Conservation (phyloP, 2,888 invertebrate genomes). For the Lottia scabra region DNA sequence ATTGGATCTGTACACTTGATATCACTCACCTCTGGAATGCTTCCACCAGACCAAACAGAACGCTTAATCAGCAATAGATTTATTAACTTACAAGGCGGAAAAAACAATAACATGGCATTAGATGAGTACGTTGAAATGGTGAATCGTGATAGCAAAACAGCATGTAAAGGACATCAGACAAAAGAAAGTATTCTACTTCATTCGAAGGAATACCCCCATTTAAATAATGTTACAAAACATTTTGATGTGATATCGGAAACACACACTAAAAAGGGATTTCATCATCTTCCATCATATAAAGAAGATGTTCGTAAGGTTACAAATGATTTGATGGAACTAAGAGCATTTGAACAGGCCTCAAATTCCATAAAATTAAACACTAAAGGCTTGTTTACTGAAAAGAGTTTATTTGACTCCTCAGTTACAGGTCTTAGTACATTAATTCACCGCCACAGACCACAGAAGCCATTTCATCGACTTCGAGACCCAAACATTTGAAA, state of each 20-base stretch:
- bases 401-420: slow-evolving; percentile 14
- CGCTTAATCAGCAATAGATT: slow-evolving; percentile 22
- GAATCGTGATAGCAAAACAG: slow-evolving; percentile 25
- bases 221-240: slow-evolving; percentile 21
- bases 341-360: neutral
- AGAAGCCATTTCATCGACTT: slow-evolving; percentile 8
- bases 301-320: no score
- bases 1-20: no score
- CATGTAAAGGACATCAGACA: slow-evolving; percentile 21
- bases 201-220: slow-evolving; percentile 24
- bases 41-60: slow-evolving; percentile 12
- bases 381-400: slow-evolving; percentile 5
- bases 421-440: slow-evolving; percentile 11
- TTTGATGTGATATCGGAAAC: slow-evolving; percentile 20
- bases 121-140: no score
- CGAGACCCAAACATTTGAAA: slow-evolving; percentile 8
- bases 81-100: slow-evolving; percentile 21
- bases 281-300: slow-evolving; percentile 23
- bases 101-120: slow-evolving; percentile 31
- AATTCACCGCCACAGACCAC: slow-evolving; percentile 20
- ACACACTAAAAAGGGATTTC: slow-evolving; percentile 19
- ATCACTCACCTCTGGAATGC: slow-evolving; percentile 13
- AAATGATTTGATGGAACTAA: slow-evolving; percentile 14
- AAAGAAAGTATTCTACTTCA: slow-evolving; percentile 22
- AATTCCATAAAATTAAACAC: neutral